phyloP scores from a whole-genome alignment of 2,888 invertebrate genomes.

The Ceraclea dissimilis region DNA sequence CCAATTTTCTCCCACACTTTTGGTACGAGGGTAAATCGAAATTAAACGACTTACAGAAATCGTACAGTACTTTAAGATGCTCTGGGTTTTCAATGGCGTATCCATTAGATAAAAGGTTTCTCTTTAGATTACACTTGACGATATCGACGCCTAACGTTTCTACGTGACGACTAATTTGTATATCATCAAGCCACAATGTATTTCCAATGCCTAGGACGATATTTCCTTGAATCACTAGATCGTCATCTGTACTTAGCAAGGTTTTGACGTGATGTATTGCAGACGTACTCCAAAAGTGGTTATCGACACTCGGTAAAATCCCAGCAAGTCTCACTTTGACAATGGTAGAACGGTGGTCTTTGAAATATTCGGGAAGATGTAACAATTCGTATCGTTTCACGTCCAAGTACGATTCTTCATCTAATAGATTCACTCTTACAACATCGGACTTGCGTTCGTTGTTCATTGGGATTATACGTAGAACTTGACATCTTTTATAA shows the following conservation, averaged over 20 bases:
- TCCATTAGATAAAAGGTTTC: slow-evolving; percentile 41
- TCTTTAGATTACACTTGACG: slow-evolving; percentile 47
- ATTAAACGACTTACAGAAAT: slow-evolving; percentile 37
- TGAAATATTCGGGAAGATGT: slow-evolving; percentile 46
- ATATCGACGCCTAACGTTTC: slow-evolving; percentile 42
- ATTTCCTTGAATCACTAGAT: slow-evolving; percentile 39
- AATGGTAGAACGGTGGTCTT: slow-evolving; percentile 39
- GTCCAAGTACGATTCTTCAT: slow-evolving; percentile 47
- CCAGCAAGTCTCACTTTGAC: slow-evolving; percentile 37
- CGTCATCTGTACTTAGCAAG: slow-evolving; percentile 33
- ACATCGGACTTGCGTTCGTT: slow-evolving; percentile 29
- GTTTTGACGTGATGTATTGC: slow-evolving; percentile 33
- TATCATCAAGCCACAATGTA: slow-evolving; percentile 56
- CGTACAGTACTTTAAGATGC: slow-evolving; percentile 43
- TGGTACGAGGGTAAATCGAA: slow-evolving; percentile 7
- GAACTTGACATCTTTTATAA: slow-evolving; percentile 44
- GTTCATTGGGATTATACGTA: slow-evolving; percentile 34
- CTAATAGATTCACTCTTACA: slow-evolving; percentile 50
- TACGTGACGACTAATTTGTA: slow-evolving; percentile 51
- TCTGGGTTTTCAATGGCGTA: slow-evolving; percentile 39
- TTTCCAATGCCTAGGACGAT: slow-evolving; percentile 52
- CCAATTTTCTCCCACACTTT: background rate
- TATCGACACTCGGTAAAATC: slow-evolving; percentile 39
- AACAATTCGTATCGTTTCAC: slow-evolving; percentile 40
- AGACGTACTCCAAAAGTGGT: slow-evolving; percentile 37